Base-by-base conservation (phyloP, 2,888 invertebrate genomes). In the Acleris emargana region DNA sequence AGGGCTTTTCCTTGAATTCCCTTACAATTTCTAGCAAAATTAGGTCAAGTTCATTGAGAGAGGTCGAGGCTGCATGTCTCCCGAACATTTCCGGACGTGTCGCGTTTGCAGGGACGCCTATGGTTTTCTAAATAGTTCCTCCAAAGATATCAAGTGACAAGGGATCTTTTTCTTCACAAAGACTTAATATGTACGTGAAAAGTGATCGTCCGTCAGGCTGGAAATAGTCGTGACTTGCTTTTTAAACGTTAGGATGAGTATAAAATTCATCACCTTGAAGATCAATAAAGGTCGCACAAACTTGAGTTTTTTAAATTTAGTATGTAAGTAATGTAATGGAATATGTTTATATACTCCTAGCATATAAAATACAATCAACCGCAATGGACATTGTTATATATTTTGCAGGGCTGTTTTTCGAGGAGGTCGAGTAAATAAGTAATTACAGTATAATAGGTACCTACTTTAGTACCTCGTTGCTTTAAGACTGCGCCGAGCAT, bases 11-110 rank as follows among this genome's bases (percentile, higher is more conserved):
- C 42, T 25, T 18, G 52, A 25, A 43, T 54, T 54, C 32, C 58
- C 53, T 16, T 49, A 47, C 7, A 38, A 42, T 63, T 62, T 52
- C 52, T 38, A 53, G 43, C 42, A 16, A 58, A 64, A 53, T 25
- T 64, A 42, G 64, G 64, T 54, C 64, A 64, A 64, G 64, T 64
- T 64, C 64, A 28, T 17, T 13, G 52, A 47, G 49, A 16, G 58
- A 64, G 64, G 64, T 64, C 53, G 64, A 18, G 47, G 54, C 42
- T 42, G 54, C 42, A 42, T 58, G 45, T 32, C 45, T 45, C 17
- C 43, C 52, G 20, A 42, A 16, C 20, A 28, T 52, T 47, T 32
- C 63, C 61, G 32, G 61, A 47, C 58, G 17, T 20, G 25, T 47
- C 38, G 38, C 38, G 38, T 38, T 38, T 38, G 3, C 38, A 9